Evolutionary conservation across 2,888 invertebrate species (phyloP).

Genomic region (Yponomeuta malinellus): DNA sequence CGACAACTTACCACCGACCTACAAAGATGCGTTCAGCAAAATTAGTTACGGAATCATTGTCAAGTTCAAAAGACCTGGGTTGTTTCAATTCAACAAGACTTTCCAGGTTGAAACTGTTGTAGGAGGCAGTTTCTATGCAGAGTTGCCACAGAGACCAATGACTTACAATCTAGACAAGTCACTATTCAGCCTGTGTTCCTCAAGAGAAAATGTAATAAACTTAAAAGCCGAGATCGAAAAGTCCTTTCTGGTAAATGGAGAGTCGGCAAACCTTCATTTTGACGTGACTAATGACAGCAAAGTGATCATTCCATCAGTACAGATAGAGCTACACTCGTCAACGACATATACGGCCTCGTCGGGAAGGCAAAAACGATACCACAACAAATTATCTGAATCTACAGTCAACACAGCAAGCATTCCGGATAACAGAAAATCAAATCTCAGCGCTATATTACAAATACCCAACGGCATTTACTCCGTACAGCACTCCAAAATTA

Average conservation of each 20-base stretch:
- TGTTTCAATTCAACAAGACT: slow-evolving; percentile 16
- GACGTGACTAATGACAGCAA: slow-evolving; percentile 23
- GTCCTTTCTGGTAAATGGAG: slow-evolving; percentile 19
- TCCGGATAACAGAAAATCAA: not conserved
- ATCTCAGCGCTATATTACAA: not conserved
- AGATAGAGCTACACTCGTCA: slow-evolving; percentile 19
- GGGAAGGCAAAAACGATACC: not conserved
- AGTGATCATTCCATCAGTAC: slow-evolving; percentile 19
- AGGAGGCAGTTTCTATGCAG: slow-evolving; percentile 17
- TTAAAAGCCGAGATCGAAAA: slow-evolving; percentile 22
- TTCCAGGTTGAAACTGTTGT: slow-evolving; percentile 20
- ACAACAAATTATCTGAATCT: not conserved
- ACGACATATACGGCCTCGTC: slow-evolving; percentile 18
- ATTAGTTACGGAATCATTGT: slow-evolving; percentile 22
- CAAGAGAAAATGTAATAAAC: slow-evolving; percentile 17
- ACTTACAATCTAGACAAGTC: slow-evolving; percentile 22
- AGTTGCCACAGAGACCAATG: slow-evolving; percentile 19
- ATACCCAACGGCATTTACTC: slow-evolving; percentile 23
- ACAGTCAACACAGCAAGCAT: slow-evolving; percentile 1
- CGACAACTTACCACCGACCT: slow-evolving; percentile 15
- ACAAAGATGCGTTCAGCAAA: slow-evolving; percentile 9
- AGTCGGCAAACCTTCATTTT: slow-evolving; percentile 20
- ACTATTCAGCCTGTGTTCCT: slow-evolving; percentile 18
- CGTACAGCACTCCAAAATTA: slow-evolving; percentile 28
- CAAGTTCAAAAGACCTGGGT: slow-evolving; percentile 19